Conservation (phyloP, 2,888 invertebrate genomes). For the Malacosoma neustria region DNA sequence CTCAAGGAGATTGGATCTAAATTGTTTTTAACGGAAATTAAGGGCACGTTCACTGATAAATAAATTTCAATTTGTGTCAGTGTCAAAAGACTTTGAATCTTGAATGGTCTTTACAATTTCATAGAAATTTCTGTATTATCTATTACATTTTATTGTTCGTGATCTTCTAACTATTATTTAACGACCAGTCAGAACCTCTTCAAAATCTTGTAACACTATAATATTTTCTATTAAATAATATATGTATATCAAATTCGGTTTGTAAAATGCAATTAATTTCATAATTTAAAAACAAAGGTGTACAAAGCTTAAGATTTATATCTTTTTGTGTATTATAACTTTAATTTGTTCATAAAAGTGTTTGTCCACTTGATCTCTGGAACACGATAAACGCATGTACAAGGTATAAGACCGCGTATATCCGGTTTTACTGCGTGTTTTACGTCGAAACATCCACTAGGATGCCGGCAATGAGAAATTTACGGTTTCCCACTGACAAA, state of each 20-base stretch:
- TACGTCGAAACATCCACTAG: slow-evolving; percentile 34
- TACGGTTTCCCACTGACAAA: slow-evolving; percentile 59
- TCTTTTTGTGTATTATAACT: slow-evolving; percentile 7
- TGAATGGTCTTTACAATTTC: no score
- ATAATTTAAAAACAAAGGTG: no score
- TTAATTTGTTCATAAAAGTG: slow-evolving; percentile 27
- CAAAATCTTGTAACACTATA: no score
- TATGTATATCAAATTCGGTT: no score
- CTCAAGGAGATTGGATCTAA: slow-evolving; percentile 58
- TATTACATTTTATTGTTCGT: no score
- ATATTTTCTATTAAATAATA: no score
- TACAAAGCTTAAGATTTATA: slow-evolving; percentile 3
- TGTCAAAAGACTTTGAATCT: no score
- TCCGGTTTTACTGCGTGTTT: slow-evolving; percentile 48
- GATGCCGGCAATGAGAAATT: slow-evolving; percentile 50
- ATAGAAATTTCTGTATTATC: no score
- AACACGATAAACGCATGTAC: slow-evolving; percentile 6
- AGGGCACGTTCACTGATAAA: slow-evolving; percentile 53
- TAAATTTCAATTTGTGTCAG: slow-evolving; percentile 63
- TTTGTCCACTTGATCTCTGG: slow-evolving; percentile 25
- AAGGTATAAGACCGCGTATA: slow-evolving; percentile 31
- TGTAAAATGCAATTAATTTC: no score
- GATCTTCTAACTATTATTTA: no score
- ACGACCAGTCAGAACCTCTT: no score
- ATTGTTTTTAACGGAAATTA: slow-evolving; percentile 67